Conservation (phyloP, 2,113 vertebrate genomes). For the Lucifuga dentata region DNA sequence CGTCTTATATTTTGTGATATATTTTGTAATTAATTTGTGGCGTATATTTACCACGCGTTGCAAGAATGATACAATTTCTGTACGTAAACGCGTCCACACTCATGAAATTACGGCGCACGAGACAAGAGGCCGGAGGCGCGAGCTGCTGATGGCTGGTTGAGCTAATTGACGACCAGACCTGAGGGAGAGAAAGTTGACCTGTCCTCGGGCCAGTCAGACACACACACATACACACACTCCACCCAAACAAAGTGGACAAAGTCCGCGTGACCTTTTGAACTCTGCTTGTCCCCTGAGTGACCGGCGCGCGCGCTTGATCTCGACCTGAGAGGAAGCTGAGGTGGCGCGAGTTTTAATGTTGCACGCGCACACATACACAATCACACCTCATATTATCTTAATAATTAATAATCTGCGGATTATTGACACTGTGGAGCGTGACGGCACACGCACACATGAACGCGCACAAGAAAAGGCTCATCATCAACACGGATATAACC, state of each 20-base stretch:
- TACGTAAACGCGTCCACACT: not conserved
- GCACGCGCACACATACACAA: no score
- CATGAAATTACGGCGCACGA: constrained; percentile 27
- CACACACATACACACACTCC: constrained; percentile 61
- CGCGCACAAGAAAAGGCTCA: no score
- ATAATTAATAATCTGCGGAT: no score
- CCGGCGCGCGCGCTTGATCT: constrained; percentile 43
- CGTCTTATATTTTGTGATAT: constrained; percentile 30
- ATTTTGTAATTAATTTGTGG: no score
- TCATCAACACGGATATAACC: no score
- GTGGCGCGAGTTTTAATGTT: constrained; percentile 15
- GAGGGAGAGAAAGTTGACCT: constrained; percentile 83
- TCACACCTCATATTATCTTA: not conserved
- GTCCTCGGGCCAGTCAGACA: constrained; percentile 59
- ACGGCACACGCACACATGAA: no score
- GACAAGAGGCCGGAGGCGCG: constrained; percentile 54
- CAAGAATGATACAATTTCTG: constrained; percentile 24
- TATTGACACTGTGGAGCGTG: no score
- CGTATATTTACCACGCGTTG: not conserved
- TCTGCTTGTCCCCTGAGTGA: constrained; percentile 64
- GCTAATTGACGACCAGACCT: constrained; percentile 75
- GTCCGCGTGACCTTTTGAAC: constrained; percentile 74
- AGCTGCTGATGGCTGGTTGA: constrained; percentile 38
- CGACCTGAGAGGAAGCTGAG: not conserved
- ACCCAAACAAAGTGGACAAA: constrained; percentile 80